These are phyloP conservation scores for Muricea muricata DNA, from an alignment of 92 coral and sea anemone genomes.

Conservation along the genomic window DNA sequence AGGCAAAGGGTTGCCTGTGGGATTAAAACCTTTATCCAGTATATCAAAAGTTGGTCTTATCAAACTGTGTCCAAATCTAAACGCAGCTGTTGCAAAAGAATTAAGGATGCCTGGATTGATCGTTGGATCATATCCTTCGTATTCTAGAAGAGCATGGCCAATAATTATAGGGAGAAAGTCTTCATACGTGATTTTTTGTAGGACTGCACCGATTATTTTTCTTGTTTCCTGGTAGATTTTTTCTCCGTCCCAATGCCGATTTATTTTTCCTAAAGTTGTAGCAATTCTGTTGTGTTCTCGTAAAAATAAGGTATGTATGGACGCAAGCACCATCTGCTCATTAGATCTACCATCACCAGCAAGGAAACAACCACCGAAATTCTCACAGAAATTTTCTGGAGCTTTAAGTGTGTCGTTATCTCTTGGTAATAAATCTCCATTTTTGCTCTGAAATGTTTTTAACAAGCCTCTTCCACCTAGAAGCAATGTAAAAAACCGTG, in stretches of 20 bases:
- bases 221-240: constrained; percentile 10
- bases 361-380: constrained; percentile 12
- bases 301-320: constrained; percentile 12
- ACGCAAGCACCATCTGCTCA: constrained; percentile 2
- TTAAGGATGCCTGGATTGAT: not conserved
- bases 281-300: constrained; percentile 44
- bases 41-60: constrained; percentile 20
- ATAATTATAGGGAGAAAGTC: constrained; percentile 1
- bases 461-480: not conserved
- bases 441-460: not conserved
- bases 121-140: not conserved
- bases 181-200: constrained; percentile 26
- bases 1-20: not conserved
- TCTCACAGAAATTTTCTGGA: not conserved
- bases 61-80: constrained; percentile 31
- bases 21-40: not conserved
- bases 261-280: not conserved
- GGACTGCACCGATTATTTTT: constrained; percentile 15
- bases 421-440: not conserved
- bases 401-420: not conserved
- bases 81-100: constrained; percentile 32
- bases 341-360: constrained; percentile 33
- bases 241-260: not conserved
- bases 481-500: not conserved
- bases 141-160: not conserved